phyloP scores from a whole-genome alignment of 2,797 vertebrate species.

The Poliocrania exsul region DNA sequence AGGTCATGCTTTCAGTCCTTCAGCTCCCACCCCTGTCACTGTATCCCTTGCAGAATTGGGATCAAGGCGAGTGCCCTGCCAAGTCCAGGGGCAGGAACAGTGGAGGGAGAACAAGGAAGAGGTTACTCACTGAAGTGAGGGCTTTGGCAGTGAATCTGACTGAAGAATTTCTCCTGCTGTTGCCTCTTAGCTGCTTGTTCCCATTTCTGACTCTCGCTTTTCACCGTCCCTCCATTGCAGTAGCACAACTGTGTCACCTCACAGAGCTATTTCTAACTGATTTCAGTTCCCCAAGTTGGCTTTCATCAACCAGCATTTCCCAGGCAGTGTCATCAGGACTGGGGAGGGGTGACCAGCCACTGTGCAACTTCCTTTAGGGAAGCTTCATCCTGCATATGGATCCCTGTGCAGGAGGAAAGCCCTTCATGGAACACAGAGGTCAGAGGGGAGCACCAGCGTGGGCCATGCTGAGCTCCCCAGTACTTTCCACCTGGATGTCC shows the following conservation, averaged over 20 bases:
- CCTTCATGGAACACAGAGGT: rapidly evolving
- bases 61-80: background rate
- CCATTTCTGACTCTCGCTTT: background rate
- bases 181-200: background rate
- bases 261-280: background rate
- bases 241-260: background rate
- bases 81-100: background rate
- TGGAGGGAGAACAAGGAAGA: background rate
- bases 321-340: background rate
- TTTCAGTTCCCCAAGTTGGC: background rate
- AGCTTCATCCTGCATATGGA: background rate
- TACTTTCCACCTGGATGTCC: background rate
- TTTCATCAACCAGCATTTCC: background rate
- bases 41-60: background rate
- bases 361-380: background rate
- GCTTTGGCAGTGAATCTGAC: background rate
- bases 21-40: background rate
- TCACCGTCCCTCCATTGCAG: rapidly evolving
- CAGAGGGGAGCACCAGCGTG: background rate
- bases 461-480: background rate
- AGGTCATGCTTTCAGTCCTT: background rate
- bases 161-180: background rate
- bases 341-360: background rate
- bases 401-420: background rate
- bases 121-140: background rate